Evolutionary conservation across 2,888 invertebrate genomes (phyloP), one percentile per base, ranked within the genome.

Genomic region (Macropis europaea): DNA sequence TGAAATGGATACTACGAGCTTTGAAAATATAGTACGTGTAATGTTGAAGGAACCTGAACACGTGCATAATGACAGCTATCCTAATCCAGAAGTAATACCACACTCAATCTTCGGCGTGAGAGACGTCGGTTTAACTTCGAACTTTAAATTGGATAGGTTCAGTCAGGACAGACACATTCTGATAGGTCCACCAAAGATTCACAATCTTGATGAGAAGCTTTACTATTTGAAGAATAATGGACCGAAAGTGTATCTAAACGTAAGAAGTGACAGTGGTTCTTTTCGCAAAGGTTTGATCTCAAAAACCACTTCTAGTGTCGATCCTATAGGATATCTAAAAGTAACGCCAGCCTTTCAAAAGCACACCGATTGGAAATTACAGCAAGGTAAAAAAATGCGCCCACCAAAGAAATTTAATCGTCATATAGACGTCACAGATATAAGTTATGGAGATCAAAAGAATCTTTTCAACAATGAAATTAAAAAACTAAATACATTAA

Each of bases 161-260:
- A 62, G 57, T 9, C 69, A 75, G 7, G 67, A 77, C n/a, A 77
- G 78, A 19, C 76, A 69, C 3, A 68, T 77, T 1, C 53, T 83
- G 2, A 11, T 79, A 15, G 56, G 67, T 0, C 73, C 83, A 3
- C 36, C 74, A 30, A 82, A 77, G 4, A 24, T 81, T 1, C 79
- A 67, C 15, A 72, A 56, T 6, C 42, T 79, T 26, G 79, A 86
- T 40, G 87, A 87, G 60, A 88, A 88, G 56, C 72, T 88, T 0
- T 88, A 88, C 45, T 88, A 88, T 17, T 63, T 88, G 36, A 89
- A 88, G 50, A 84, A 77, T 32, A 75, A 76, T 9, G 79, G 82
- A n/a, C 87, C 87, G 0, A 87, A 86, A 43, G 88, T 88, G 1
- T 86, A 86, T 64, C 85, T 88, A 0, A 88, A 87, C 47, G 83